These are phyloP conservation scores for Protomyctophum bolini DNA, from an alignment of 2,113 vertebrate species.

Conservation along the genomic window DNA sequence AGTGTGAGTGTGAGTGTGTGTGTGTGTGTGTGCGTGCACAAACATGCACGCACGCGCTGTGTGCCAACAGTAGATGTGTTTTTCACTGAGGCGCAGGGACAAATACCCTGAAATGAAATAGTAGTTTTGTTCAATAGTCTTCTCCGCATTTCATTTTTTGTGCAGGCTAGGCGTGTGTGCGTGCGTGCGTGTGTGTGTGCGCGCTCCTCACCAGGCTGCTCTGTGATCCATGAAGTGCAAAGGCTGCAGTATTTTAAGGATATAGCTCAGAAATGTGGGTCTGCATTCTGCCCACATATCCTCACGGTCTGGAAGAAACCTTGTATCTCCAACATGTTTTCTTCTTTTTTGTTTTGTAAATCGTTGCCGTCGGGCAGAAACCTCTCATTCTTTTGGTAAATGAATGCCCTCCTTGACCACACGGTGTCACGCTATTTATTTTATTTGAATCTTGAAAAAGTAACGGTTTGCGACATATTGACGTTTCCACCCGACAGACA, in stretches of 20 bases:
- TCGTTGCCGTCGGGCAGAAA: no score
- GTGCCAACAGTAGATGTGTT: no score
- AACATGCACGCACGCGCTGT: no score
- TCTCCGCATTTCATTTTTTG: background rate
- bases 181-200: background rate
- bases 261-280: conserved; percentile 36
- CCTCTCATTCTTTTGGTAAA: no score
- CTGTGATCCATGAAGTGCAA: conserved; percentile 54
- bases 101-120: background rate
- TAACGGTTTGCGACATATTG: no score
- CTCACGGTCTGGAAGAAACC: no score
- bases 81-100: background rate
- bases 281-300: conserved; percentile 64
- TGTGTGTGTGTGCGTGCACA: background rate
- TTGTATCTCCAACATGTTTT: no score
- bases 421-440: no score
- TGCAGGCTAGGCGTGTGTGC: background rate
- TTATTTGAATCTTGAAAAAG: no score
- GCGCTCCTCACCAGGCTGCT: conserved; percentile 41
- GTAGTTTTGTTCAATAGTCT: background rate
- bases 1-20: background rate
- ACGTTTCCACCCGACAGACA: no score
- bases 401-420: no score
- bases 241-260: conserved; percentile 51
- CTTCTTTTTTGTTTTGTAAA: no score